Percentiles rank a stretch among this genome's conserved stretches.
Conservation (phyloP, 2,888 invertebrate species). For the Tanypteryx hageni region DNA sequence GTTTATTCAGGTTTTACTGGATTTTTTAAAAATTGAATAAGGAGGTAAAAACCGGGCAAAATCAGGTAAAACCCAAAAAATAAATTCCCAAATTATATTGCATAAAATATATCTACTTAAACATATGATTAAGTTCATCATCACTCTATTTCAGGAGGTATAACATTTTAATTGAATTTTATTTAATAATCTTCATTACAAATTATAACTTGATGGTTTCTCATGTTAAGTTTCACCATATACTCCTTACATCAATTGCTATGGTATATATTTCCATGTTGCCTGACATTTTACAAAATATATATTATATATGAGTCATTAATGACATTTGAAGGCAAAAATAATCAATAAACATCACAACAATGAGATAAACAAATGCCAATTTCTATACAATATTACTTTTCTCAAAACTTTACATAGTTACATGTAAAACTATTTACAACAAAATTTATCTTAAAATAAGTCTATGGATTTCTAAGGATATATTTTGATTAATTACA, state of each 20-base stretch:
- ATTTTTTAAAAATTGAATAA: too few relatives aligned
- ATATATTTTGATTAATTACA: slow-evolving; percentile 38
- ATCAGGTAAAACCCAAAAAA: too few relatives aligned
- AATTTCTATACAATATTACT: slow-evolving; percentile 39
- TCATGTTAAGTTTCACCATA: not conserved
- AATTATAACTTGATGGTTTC: not conserved
- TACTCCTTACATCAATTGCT: not conserved
- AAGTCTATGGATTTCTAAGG: not conserved
- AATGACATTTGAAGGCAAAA: slow-evolving; percentile 9
- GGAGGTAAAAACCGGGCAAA: too few relatives aligned
- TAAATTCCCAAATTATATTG: too few relatives aligned
- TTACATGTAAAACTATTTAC: slow-evolving; percentile 51
- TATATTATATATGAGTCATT: slow-evolving; percentile 23
- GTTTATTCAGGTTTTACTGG: too few relatives aligned
- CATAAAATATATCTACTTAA: not conserved
- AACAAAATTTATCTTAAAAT: slow-evolving; percentile 48
- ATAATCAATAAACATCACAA: slow-evolving; percentile 39
- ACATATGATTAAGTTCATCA: not conserved
- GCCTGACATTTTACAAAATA: slow-evolving; percentile 35
- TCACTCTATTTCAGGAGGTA: not conserved
- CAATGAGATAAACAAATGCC: slow-evolving; percentile 50
- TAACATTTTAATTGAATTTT: not conserved
- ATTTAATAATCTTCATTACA: not conserved
- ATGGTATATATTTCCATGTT: slow-evolving; percentile 33
- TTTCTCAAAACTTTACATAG: slow-evolving; percentile 58